Evolutionary conservation across 2,113 vertebrate genomes (phyloP), one percentile per base, ranked within the genome.

Genomic region (Pituophis catenifer): DNA sequence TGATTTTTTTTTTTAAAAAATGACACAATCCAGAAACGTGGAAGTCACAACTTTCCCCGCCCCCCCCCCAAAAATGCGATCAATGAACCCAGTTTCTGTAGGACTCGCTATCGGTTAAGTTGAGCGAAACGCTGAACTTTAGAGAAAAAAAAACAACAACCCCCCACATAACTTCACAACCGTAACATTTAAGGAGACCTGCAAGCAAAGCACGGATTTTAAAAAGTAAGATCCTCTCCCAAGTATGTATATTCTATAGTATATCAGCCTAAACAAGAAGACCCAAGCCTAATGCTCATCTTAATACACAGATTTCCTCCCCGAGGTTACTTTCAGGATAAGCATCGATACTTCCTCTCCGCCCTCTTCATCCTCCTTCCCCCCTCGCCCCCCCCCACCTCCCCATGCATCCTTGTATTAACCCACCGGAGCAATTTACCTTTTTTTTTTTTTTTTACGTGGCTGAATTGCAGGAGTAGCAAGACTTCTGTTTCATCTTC

Each of bases 361-460:
- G 48, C 48, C 86, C 44, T 86, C 48, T 50, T 86, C 38, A 7
- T 2, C 38, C 24, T 48, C 13, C 38, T 13, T 48, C 13, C n/a
- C 2, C n/a, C 12, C 1, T 38, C n/a, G n/a, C n/a, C 38, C 38
- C 53, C 1, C 3, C n/a, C 8, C 21, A 19, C 7, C 1, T 5
- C 19, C 75, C 33, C 62, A 59, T 50, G 44, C 44, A 29, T 59
- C 55, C 55, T 10, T 33, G 23, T 1, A 54, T 5, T 26, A 75
- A 8, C 62, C 24, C 17, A 11, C 58, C 19, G 52, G 53, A 21
- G 24, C 65, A 6, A 59, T 75, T 86, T 90, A 90, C 92, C 92
- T 90, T 75, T 10, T 59, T 23, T 23, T 21, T 24, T 24, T 59
- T 9, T 10, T 59, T 59, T 59, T 24, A 59, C 58, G 10, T 62